Conservation (phyloP, 2,888 invertebrate genomes). For the Mythimna lalbum region DNA sequence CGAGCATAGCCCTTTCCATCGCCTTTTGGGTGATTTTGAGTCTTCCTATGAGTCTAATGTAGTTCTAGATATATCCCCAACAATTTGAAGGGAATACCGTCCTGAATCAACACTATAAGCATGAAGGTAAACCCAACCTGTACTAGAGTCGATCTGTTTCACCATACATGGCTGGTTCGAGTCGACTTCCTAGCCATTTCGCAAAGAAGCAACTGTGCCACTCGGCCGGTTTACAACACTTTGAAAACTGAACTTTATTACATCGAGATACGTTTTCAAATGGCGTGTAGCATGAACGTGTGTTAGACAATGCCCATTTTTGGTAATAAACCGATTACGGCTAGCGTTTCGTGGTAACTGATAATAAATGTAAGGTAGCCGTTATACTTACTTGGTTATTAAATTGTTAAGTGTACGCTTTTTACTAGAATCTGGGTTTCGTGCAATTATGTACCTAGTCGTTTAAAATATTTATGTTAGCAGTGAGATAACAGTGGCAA, state of each 20-base stretch:
- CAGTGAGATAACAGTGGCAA: constrained; percentile 40
- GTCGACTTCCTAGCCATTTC: constrained; percentile 76
- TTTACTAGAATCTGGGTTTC: constrained; percentile 38
- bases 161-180: constrained; percentile 70
- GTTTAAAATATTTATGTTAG: constrained; percentile 44
- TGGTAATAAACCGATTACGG: constrained; percentile 71
- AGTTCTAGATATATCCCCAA: neutral
- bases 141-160: constrained; percentile 66
- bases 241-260: constrained; percentile 48
- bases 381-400: constrained; percentile 51
- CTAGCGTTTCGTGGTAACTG: constrained; percentile 70
- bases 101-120: constrained; percentile 33
- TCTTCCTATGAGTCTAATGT: too few relatives aligned
- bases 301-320: constrained; percentile 76
- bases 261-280: constrained; percentile 43
- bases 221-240: constrained; percentile 62
- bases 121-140: constrained; percentile 56
- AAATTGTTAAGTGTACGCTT: constrained; percentile 52
- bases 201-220: constrained; percentile 76
- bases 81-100: constrained; percentile 16
- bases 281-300: constrained; percentile 31
- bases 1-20: too few relatives aligned
- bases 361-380: constrained; percentile 68
- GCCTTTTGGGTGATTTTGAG: too few relatives aligned
- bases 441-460: constrained; percentile 30